Evolutionary conservation across 2,797 vertebrate genomes (phyloP).

Genomic region (Periophthalmus magnuspinnatus): DNA sequence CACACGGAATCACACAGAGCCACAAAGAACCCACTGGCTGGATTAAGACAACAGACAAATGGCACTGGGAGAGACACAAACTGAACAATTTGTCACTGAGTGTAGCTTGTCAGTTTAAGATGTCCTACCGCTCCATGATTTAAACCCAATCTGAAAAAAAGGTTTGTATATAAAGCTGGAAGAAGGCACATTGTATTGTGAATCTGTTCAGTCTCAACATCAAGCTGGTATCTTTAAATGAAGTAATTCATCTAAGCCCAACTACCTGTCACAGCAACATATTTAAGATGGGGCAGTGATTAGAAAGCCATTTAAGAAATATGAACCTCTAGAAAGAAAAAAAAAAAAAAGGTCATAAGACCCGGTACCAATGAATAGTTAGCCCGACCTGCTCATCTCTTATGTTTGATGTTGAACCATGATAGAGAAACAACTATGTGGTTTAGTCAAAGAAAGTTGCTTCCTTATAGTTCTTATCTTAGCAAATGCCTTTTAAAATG

Average conservation of each 20-base stretch:
- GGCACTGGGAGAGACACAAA: conserved; percentile 25
- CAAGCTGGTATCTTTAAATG: conserved; percentile 28
- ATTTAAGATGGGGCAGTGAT: conserved; percentile 15
- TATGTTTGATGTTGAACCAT: too few species aligned
- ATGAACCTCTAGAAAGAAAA: conserved; percentile 14
- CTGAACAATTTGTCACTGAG: conserved; percentile 40
- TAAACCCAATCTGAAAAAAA: conserved; percentile 15
- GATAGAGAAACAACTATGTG: too few species aligned
- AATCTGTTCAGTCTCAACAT: conserved; percentile 26
- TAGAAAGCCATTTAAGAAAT: conserved; percentile 18
- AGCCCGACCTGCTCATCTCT: too few species aligned
- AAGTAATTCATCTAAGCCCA: conserved; percentile 46
- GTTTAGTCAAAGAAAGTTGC: too few species aligned
- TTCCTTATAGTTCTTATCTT: too few species aligned
- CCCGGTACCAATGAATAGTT: too few species aligned
- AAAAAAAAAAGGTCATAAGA: conserved; percentile 15
- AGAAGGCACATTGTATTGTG: background rate
- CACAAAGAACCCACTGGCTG: background rate
- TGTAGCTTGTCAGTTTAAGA: conserved; percentile 39
- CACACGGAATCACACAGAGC: too few species aligned
- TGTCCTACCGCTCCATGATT: conserved; percentile 26
- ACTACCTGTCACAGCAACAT: conserved; percentile 31
- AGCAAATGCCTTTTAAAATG: too few species aligned
- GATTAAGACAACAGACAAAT: conserved; percentile 18
- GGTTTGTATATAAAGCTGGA: conserved; percentile 19